These are phyloP conservation scores for Spizaetus ornatus DNA, from an alignment of 2,113 vertebrate genomes.

Conservation along the genomic window DNA sequence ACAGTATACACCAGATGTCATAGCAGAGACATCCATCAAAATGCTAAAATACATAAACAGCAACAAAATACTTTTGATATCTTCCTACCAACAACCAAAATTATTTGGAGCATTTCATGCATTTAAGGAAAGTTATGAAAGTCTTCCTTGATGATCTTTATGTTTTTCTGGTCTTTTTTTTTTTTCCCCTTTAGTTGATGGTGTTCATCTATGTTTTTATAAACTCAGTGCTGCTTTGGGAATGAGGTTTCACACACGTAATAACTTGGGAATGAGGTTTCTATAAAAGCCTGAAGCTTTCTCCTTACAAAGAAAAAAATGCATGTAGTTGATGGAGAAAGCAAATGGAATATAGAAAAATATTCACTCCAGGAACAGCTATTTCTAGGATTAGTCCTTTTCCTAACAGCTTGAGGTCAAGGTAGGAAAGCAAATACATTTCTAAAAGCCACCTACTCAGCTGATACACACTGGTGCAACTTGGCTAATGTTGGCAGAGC, in stretches of 20 bases:
- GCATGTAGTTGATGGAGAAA: background rate
- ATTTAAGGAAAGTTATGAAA: background rate
- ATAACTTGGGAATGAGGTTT: background rate
- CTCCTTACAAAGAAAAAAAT: background rate
- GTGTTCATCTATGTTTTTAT: background rate
- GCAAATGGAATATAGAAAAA: background rate
- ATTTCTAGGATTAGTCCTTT: background rate
- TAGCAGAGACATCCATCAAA: background rate
- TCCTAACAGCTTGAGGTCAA: background rate
- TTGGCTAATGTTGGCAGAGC: background rate
- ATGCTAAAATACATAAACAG: background rate
- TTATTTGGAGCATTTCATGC: background rate
- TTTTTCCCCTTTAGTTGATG: background rate
- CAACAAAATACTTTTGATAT: background rate
- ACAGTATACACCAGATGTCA: background rate
- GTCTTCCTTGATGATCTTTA: background rate
- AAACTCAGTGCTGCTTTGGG: background rate
- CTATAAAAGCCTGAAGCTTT: background rate
- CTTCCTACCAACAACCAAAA: background rate
- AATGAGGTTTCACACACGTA: background rate
- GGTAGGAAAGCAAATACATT: background rate
- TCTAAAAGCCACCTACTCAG: background rate
- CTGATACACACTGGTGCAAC: background rate
- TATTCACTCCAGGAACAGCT: background rate
- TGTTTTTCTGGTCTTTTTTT: background rate